Conservation (phyloP, 2,113 vertebrate genomes). For the Prunella himalayana region DNA sequence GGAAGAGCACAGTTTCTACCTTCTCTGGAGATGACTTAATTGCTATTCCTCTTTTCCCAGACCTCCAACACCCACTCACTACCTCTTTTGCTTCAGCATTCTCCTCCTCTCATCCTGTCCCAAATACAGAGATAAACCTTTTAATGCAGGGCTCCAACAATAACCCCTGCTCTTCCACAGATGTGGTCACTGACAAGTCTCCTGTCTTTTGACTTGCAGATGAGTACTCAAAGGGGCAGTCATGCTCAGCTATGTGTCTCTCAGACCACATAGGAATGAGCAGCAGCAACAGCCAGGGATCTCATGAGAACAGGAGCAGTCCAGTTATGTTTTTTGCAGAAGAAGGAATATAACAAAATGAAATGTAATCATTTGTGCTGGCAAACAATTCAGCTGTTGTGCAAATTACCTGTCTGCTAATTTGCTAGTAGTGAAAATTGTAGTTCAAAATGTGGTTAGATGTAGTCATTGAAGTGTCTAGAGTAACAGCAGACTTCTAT, state of each 20-base stretch:
- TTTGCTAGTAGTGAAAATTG: background rate
- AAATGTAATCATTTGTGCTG: background rate
- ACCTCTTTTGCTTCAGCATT: background rate
- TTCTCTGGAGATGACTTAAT: background rate
- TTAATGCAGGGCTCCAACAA: too few species aligned
- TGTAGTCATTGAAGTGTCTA: background rate
- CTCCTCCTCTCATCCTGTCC: background rate
- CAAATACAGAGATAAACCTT: background rate
- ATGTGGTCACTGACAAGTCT: background rate
- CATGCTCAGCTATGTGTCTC: fast-evolving
- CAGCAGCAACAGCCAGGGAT: background rate
- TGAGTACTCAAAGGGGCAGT: background rate
- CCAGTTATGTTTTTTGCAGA: background rate
- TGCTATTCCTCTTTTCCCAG: background rate
- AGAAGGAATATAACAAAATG: background rate
- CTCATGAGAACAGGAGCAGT: background rate
- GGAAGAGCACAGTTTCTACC: background rate
- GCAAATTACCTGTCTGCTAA: background rate
- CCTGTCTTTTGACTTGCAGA: background rate
- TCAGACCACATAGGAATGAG: fast-evolving
- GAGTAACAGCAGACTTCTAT: background rate
- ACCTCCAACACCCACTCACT: background rate
- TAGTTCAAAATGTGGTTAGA: background rate
- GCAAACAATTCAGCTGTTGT: background rate
- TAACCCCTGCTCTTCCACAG: fast-evolving